A percentile compares a stretch with the other conserved stretches of the same genome.
Conservation (phyloP, 1,140 invertebrate genomes). For the Panagrolaimus sp. region DNA sequence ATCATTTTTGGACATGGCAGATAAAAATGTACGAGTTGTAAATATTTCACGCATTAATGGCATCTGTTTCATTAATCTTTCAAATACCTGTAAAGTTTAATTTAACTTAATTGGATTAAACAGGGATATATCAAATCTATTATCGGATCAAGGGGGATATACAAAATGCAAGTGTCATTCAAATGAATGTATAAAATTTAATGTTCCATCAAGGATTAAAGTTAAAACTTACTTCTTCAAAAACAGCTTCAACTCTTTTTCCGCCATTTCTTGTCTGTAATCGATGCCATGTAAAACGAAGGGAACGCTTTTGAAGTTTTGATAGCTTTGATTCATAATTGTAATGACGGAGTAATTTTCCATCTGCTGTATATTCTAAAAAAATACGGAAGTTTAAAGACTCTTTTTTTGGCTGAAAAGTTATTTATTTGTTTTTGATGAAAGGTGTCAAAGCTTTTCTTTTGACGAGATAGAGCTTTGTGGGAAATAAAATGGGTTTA, state of each 20-base stretch:
- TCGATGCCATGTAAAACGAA: constrained; percentile 57
- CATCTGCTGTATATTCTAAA: constrained; percentile 7
- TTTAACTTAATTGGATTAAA: constrained; percentile 8
- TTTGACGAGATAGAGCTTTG: too few species aligned
- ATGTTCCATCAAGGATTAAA: too few species aligned
- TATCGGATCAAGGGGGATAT: not conserved
- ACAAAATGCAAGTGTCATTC: not conserved
- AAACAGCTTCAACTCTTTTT: constrained; percentile 56
- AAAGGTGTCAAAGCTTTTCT: not conserved
- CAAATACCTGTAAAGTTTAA: constrained; percentile 35
- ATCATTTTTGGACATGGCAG: constrained; percentile 50
- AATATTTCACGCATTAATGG: constrained; percentile 56
- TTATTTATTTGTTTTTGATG: not conserved
- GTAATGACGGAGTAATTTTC: constrained; percentile 40
- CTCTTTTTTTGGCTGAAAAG: too few species aligned
- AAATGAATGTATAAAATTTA: not conserved
- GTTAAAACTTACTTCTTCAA: constrained; percentile 48
- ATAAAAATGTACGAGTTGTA: constrained; percentile 52
- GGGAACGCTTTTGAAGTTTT: constrained; percentile 54
- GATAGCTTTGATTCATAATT: constrained; percentile 53
- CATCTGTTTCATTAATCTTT: constrained; percentile 33
- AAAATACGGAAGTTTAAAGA: not conserved
- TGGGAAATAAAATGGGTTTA: too few species aligned
- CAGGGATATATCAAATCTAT: not conserved
- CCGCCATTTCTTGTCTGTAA: constrained; percentile 55